Conservation (phyloP, 1,140 invertebrate genomes). For the Acyrthosiphon pisum region DNA sequence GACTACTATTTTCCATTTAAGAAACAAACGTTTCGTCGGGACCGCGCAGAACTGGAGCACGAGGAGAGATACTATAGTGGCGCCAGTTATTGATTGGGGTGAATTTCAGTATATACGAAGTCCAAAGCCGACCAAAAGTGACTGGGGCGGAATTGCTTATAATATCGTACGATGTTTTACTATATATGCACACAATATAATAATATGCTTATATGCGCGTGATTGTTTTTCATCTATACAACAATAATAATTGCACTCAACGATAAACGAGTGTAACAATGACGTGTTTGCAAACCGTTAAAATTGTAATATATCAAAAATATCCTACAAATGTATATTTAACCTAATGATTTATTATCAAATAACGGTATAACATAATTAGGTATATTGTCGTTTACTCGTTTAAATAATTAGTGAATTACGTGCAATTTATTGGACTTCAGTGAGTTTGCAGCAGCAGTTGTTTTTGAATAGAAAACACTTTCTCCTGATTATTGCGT, state of each 20-base stretch:
- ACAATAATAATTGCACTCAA: not conserved
- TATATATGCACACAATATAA: not conserved
- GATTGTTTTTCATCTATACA: not conserved
- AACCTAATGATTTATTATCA: not conserved
- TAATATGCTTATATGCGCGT: not conserved
- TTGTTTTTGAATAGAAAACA: not conserved
- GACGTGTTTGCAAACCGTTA: not conserved
- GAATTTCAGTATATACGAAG: conserved; percentile 47
- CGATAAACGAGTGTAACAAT: not conserved
- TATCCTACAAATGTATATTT: not conserved
- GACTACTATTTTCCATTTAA: not conserved
- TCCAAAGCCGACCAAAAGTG: conserved; percentile 46
- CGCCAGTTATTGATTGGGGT: conserved; percentile 54
- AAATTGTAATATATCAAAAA: not conserved
- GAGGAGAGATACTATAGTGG: conserved; percentile 48
- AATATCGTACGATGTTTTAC: not conserved
- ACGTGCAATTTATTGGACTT: not conserved
- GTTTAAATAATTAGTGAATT: not conserved
- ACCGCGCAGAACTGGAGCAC: not conserved
- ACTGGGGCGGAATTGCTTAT: conserved; percentile 16
- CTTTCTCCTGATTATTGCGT: not conserved
- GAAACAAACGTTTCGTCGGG: conserved; percentile 1
- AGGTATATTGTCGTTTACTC: not conserved
- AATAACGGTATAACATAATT: not conserved
- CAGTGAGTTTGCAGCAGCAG: not conserved